Evolutionary conservation across 2,797 vertebrate species (phyloP).

Genomic region (Enteromius thamalakanensis): DNA sequence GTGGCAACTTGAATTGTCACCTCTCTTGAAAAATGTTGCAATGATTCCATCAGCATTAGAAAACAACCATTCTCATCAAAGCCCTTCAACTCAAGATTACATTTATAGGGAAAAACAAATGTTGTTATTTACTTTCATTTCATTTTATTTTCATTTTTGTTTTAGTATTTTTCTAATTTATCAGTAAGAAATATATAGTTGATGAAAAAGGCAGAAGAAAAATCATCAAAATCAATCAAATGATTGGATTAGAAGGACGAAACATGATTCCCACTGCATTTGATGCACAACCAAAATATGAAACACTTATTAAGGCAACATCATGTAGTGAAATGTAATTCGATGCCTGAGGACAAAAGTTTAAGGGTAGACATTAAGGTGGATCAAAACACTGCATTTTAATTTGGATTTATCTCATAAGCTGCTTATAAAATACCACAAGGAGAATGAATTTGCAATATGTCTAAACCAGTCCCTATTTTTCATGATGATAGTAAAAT

Average conservation of each 20-base stretch:
- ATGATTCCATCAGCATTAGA: not conserved
- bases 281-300: not conserved
- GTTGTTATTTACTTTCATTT: not conserved
- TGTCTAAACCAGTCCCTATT: not conserved
- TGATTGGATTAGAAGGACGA: not conserved
- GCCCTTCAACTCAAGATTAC: not conserved
- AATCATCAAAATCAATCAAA: conserved; percentile 1
- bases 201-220: not conserved
- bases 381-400: conserved; percentile 2
- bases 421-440: conserved; percentile 10
- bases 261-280: not conserved
- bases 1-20: conserved; percentile 1
- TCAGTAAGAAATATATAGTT: not conserved
- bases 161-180: too few species aligned
- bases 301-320: not conserved
- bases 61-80: not conserved
- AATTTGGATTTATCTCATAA: not conserved
- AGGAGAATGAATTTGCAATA: not conserved
- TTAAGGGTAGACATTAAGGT: not conserved
- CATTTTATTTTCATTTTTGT: not conserved
- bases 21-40: not conserved
- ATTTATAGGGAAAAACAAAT: not conserved
- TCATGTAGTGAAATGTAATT: not conserved
- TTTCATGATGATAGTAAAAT: not conserved
- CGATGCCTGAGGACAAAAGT: not conserved